phyloP scores from a whole-genome alignment of 1,140 invertebrate genomes.

The Dreissena polymorpha region DNA sequence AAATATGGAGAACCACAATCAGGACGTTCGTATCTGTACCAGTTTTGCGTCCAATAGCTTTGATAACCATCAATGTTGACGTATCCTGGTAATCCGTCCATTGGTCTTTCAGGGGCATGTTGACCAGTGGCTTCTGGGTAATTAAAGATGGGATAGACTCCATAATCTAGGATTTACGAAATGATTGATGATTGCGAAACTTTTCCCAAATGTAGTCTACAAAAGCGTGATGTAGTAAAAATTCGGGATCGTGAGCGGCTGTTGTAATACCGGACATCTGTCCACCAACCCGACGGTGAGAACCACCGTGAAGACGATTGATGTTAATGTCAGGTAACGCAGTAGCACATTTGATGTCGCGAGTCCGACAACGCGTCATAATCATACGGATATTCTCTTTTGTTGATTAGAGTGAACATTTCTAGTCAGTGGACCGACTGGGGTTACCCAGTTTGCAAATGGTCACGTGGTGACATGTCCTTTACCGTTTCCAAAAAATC shows the following conservation, averaged over 20 bases:
- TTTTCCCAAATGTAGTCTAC: slow-evolving; percentile 74
- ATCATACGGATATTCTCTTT: slow-evolving; percentile 13
- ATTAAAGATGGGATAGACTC: background rate
- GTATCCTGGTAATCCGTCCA: background rate
- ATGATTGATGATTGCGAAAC: slow-evolving; percentile 38
- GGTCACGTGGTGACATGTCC: slow-evolving; percentile 77
- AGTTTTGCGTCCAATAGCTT: background rate
- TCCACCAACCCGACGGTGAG: slow-evolving; percentile 70
- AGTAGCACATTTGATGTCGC: slow-evolving; percentile 20
- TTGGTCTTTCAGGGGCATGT: background rate
- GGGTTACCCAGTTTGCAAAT: slow-evolving; percentile 65
- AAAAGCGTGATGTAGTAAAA: slow-evolving; percentile 78
- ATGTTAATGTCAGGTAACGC: slow-evolving; percentile 53
- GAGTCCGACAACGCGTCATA: slow-evolving; percentile 8
- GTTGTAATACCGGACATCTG: slow-evolving; percentile 65
- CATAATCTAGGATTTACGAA: no score
- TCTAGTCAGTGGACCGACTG: slow-evolving; percentile 43
- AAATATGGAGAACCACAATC: background rate
- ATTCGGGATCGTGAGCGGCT: slow-evolving; percentile 76
- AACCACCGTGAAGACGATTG: slow-evolving; percentile 62
- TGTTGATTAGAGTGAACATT: slow-evolving; percentile 5
- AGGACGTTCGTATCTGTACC: background rate
- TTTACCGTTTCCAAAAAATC: slow-evolving; percentile 77
- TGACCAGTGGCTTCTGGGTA: background rate
- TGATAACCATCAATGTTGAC: background rate